A percentile compares a stretch with the other conserved stretches of the same genome.
These are phyloP conservation scores for Mycalesis mineus DNA, from an alignment of 2,888 invertebrate species.

Conservation along the genomic window DNA sequence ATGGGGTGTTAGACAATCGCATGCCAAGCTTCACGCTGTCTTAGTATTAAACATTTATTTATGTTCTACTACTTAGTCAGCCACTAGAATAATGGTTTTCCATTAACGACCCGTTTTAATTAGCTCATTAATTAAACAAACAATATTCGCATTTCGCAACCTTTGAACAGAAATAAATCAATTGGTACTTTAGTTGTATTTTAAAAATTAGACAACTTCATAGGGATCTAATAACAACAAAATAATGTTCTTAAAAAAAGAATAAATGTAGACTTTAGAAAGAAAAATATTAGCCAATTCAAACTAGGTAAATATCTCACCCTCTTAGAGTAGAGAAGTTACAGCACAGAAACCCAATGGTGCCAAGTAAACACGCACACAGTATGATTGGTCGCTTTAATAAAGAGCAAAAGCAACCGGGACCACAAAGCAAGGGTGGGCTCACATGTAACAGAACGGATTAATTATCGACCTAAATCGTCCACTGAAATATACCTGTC, in stretches of 20 bases:
- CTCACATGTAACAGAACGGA: conserved; percentile 73
- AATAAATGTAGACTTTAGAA: too few relatives aligned
- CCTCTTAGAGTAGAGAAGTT: too few relatives aligned
- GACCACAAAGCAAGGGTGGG: conserved; percentile 68
- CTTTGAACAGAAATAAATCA: too few relatives aligned
- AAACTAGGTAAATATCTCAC: too few relatives aligned
- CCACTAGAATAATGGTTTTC: neutral
- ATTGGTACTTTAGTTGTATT: too few relatives aligned
- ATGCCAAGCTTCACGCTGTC: neutral
- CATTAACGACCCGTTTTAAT: neutral
- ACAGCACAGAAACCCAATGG: too few relatives aligned
- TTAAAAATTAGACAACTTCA: too few relatives aligned
- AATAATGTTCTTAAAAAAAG: too few relatives aligned
- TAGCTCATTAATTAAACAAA: neutral
- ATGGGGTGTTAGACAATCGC: conserved; percentile 13
- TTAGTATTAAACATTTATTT: neutral
- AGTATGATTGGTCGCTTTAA: too few relatives aligned
- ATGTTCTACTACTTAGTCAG: neutral
- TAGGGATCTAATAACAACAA: too few relatives aligned
- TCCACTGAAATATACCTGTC: conserved; percentile 78
- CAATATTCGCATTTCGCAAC: neutral
- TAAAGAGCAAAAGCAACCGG: conserved; percentile 6
- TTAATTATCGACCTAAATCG: conserved; percentile 76
- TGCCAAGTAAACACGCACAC: too few relatives aligned
- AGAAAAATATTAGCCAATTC: too few relatives aligned